These are phyloP conservation scores for Megaustenia siamemsis DNA, from an alignment of 2,888 invertebrate genomes.

Conservation along the genomic window DNA sequence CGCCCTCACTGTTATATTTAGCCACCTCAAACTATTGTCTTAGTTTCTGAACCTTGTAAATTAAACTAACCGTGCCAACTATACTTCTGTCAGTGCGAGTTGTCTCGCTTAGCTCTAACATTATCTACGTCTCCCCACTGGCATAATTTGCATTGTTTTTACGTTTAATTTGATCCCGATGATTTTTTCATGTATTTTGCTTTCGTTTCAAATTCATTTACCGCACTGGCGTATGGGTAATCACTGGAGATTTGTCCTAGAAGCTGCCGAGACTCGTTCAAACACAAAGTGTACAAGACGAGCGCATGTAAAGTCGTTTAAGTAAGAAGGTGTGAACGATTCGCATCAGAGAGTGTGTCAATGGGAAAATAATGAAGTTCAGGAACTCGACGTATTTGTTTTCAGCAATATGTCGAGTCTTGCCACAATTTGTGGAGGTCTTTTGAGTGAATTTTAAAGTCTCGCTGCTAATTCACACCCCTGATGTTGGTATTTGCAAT, in stretches of 20 bases:
- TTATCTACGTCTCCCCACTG: background rate
- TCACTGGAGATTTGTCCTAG: background rate
- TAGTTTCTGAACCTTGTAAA: too few relatives aligned
- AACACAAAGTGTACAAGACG: background rate
- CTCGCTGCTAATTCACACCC: too few relatives aligned
- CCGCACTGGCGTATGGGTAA: background rate
- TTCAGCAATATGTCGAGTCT: background rate
- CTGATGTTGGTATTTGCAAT: too few relatives aligned
- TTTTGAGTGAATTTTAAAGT: conserved; percentile 3
- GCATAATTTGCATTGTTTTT: conserved; percentile 17
- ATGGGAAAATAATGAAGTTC: conserved; percentile 34
- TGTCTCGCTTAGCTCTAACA: background rate
- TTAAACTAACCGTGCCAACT: too few relatives aligned
- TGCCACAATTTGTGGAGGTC: background rate
- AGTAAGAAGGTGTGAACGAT: conserved; percentile 29
- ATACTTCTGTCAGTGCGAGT: background rate
- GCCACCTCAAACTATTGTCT: too few relatives aligned
- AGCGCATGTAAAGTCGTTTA: conserved; percentile 8
- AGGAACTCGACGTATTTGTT: background rate
- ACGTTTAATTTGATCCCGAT: conserved; percentile 28
- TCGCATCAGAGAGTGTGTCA: background rate
- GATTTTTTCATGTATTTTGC: background rate
- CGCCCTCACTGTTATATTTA: too few relatives aligned
- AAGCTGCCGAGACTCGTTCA: background rate
- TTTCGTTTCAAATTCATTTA: background rate